Conservation (phyloP, 2,888 invertebrate species). For the Spicauda simplicius region DNA sequence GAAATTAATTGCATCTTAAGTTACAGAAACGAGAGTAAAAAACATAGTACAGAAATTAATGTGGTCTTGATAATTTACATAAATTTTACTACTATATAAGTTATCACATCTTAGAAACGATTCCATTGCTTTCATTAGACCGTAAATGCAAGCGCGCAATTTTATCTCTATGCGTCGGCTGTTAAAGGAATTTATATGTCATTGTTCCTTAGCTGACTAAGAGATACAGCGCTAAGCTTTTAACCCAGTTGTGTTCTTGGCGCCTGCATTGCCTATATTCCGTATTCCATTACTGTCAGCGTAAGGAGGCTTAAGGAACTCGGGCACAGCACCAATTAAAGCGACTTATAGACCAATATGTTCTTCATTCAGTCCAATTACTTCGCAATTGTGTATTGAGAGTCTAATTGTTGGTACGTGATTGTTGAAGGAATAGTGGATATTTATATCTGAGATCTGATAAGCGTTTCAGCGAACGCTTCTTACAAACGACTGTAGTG, state of each 20-base stretch:
- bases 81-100: not conserved
- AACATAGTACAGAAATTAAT: no score
- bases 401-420: conserved; percentile 25
- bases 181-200: conserved; percentile 44
- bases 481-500: conserved; percentile 18
- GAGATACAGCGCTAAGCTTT: conserved; percentile 68
- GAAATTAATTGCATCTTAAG: no score
- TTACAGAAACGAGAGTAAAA: no score
- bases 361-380: conserved; percentile 32
- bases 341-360: conserved; percentile 30
- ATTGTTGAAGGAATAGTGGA: conserved; percentile 13
- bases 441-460: conserved; percentile 28
- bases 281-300: conserved; percentile 60
- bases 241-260: conserved; percentile 64
- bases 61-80: no score
- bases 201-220: conserved; percentile 38
- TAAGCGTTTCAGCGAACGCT: conserved; percentile 16
- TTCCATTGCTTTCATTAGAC: conserved; percentile 12
- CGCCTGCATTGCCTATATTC: conserved; percentile 36
- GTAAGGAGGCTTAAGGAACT: conserved; percentile 45
- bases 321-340: conserved; percentile 34
- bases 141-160: conserved; percentile 22
- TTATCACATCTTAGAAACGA: not conserved
- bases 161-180: conserved; percentile 34
- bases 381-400: conserved; percentile 7